A percentile compares a stretch with the other conserved stretches of the same genome.
phyloP scores from a whole-genome alignment of 2,113 vertebrate genomes.

The Chloropsis hardwickii region DNA sequence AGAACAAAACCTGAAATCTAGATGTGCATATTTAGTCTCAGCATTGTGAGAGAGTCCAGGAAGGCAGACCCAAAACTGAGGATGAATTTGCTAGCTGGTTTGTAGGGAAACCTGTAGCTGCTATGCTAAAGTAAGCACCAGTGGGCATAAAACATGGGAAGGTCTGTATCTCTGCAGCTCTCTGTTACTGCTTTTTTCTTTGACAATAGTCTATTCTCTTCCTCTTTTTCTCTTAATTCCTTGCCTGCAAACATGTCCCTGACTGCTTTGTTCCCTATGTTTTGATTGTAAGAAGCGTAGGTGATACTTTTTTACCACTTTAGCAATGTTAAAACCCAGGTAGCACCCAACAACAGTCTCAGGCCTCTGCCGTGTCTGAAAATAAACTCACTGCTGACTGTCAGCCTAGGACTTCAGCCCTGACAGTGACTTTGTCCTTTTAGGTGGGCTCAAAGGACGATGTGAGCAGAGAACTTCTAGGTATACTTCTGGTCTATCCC shows the following conservation, averaged over 20 bases:
- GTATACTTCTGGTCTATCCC: neutral
- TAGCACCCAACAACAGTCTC: neutral
- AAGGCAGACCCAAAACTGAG: accelerated
- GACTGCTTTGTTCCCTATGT: neutral
- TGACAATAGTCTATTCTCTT: neutral
- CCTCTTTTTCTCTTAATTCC: neutral
- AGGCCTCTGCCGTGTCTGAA: neutral
- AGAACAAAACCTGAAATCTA: neutral
- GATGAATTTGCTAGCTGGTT: neutral
- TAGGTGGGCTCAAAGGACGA: neutral
- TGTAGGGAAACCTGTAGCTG: neutral
- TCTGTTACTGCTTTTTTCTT: neutral
- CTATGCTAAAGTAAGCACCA: neutral
- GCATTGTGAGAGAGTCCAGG: neutral
- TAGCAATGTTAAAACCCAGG: neutral
- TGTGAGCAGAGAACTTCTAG: neutral
- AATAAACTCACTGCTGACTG: accelerated
- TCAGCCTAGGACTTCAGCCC: neutral
- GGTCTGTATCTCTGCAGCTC: neutral
- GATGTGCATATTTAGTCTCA: neutral
- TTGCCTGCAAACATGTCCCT: neutral
- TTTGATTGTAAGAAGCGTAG: neutral
- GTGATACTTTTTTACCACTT: neutral
- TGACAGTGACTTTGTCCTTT: neutral
- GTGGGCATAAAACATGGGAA: neutral